Conservation (phyloP, 2,888 invertebrate genomes). For the Podabrus alpinus region DNA sequence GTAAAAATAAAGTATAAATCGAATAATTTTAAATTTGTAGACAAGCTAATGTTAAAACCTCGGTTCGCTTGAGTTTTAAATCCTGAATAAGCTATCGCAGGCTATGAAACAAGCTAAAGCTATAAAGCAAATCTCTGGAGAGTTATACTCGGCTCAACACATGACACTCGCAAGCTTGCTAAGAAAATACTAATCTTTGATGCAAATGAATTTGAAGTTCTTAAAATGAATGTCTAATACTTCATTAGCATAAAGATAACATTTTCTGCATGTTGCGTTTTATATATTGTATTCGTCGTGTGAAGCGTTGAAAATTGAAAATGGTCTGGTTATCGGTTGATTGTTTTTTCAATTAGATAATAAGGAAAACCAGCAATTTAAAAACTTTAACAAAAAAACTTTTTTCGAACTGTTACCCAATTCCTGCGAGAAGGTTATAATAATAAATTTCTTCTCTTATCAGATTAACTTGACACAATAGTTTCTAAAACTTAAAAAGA, state of each 20-base stretch:
- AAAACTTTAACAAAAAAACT: neutral
- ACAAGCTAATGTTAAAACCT: constrained; percentile 33
- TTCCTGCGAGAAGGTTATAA: constrained; percentile 25
- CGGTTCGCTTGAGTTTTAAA: constrained; percentile 34
- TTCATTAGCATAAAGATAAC: neutral
- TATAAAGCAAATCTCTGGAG: constrained; percentile 45
- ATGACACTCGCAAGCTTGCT: constrained; percentile 40
- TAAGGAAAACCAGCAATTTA: neutral
- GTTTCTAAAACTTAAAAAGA: constrained; percentile 56
- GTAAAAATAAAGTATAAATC: neutral
- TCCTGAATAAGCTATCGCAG: constrained; percentile 40
- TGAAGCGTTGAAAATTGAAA: neutral
- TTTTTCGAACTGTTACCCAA: constrained; percentile 3
- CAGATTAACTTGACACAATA: constrained; percentile 56
- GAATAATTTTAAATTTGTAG: constrained; percentile 27
- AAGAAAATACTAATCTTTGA: constrained; percentile 42
- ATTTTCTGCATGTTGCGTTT: neutral
- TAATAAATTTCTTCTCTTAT: constrained; percentile 51
- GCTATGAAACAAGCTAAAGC: constrained; percentile 36
- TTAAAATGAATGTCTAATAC: constrained; percentile 9
- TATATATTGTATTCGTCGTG: neutral
- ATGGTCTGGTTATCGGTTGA: neutral
- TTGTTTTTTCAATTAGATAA: neutral
- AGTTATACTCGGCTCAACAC: constrained; percentile 43
- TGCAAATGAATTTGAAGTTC: constrained; percentile 28